Conservation (phyloP, 2,888 invertebrate species). For the Psylliodes chrysocephalus region DNA sequence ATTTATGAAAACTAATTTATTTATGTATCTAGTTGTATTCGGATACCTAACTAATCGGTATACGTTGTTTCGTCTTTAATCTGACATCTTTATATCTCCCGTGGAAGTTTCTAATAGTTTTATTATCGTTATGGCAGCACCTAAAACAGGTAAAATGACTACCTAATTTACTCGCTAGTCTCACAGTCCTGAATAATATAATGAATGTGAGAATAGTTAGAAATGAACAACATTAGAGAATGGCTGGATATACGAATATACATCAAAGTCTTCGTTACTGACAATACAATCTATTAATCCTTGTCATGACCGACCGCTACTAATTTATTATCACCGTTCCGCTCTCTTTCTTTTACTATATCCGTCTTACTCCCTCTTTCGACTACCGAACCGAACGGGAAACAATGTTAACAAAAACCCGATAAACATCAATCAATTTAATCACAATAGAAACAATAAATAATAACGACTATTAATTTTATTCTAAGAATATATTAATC, state of each 20-base stretch:
- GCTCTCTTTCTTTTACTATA: slow-evolving; percentile 38
- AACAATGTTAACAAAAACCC: slow-evolving; percentile 58
- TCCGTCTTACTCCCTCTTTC: slow-evolving; percentile 44
- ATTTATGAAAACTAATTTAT: too few relatives aligned
- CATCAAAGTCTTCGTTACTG: slow-evolving; percentile 63
- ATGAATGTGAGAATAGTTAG: slow-evolving; percentile 63
- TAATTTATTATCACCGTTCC: slow-evolving; percentile 61
- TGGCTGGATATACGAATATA: slow-evolving; percentile 54
- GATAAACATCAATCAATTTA: slow-evolving; percentile 60
- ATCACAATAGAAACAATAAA: slow-evolving; percentile 54
- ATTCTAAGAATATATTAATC: slow-evolving; percentile 49
- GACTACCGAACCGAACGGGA: slow-evolving; percentile 56
- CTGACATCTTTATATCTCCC: background rate
- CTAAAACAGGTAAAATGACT: slow-evolving; percentile 31
- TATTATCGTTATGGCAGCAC: background rate
- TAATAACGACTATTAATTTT: slow-evolving; percentile 53
- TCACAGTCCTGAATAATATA: slow-evolving; percentile 52
- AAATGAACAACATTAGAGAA: slow-evolving; percentile 60
- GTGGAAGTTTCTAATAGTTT: background rate
- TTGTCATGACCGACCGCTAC: slow-evolving; percentile 61
- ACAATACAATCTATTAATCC: slow-evolving; percentile 64
- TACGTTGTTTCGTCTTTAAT: background rate
- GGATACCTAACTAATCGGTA: too few relatives aligned
- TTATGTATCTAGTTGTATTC: too few relatives aligned
- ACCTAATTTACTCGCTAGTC: slow-evolving; percentile 29